Percentiles rank a stretch among this genome's conserved stretches.
Conservation (phyloP, 2,888 invertebrate species). For the Ashinkailepas kermadecensis region DNA sequence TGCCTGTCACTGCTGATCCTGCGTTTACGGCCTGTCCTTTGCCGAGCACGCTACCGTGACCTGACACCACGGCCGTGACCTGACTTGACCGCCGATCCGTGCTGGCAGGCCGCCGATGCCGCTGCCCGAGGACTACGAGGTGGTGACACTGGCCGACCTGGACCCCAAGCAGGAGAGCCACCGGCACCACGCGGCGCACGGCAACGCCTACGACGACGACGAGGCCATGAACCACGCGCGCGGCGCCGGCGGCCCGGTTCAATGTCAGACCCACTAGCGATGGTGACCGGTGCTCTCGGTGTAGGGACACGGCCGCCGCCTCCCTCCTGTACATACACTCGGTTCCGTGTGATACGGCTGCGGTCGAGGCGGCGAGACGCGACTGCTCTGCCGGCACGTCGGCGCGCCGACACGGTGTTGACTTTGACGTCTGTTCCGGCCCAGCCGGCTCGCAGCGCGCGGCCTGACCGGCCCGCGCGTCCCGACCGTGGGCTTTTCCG, state of each 20-base stretch:
- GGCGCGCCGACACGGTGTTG: not conserved
- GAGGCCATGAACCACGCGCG: constrained; percentile 51
- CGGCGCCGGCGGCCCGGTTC: constrained; percentile 61
- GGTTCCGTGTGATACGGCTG: not conserved
- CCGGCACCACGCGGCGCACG: constrained; percentile 46
- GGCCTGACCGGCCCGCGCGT: not conserved
- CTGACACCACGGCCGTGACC: constrained; percentile 33
- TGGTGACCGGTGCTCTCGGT: not conserved
- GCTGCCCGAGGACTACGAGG: constrained; percentile 70
- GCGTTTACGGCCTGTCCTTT: too few relatives aligned
- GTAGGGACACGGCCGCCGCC: not conserved
- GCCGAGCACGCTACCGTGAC: too few relatives aligned
- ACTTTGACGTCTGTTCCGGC: not conserved
- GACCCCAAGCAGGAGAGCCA: constrained; percentile 62
- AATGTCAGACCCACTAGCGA: constrained; percentile 68
- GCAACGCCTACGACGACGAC: constrained; percentile 67
- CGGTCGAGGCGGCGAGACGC: not conserved
- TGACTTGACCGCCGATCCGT: not conserved
- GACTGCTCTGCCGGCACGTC: not conserved
- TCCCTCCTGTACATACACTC: not conserved
- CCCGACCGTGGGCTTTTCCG: not conserved
- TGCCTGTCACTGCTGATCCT: too few relatives aligned
- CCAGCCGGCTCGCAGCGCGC: not conserved
- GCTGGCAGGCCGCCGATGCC: constrained; percentile 48
- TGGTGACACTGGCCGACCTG: constrained; percentile 62